Conservation (phyloP, 2,797 vertebrate genomes). For the Aplochiton taeniatus region DNA sequence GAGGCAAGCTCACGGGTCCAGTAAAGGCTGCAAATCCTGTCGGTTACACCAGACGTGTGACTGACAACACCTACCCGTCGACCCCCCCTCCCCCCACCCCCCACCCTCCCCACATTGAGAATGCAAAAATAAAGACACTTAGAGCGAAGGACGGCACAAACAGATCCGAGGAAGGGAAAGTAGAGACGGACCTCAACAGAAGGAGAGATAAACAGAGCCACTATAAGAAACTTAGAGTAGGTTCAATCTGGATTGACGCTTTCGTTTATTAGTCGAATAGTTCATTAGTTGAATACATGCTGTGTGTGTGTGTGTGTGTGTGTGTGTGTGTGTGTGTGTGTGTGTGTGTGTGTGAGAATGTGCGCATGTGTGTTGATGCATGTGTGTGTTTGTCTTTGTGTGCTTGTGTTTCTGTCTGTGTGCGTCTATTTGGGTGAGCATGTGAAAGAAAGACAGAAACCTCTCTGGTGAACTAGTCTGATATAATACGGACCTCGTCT, state of each 20-base stretch:
- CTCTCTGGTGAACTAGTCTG: not conserved
- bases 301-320: not conserved
- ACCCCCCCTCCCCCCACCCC: not conserved
- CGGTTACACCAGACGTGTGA: no score
- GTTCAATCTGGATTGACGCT: constrained; percentile 42
- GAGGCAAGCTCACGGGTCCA: no score
- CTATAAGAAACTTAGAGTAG: constrained; percentile 55
- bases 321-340: not conserved
- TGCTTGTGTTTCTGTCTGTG: no score
- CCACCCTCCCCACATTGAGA: not conserved
- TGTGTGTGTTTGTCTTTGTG: not conserved
- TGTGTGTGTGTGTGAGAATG: no score
- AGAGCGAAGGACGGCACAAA: constrained; percentile 15
- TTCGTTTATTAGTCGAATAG: constrained; percentile 34
- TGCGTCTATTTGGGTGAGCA: no score
- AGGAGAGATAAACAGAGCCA: constrained; percentile 26
- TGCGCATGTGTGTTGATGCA: no score
- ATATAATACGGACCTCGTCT: constrained; percentile 28
- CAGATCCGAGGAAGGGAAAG: constrained; percentile 1
- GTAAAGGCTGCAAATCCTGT: no score
- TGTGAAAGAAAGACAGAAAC: no score
- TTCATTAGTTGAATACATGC: no score
- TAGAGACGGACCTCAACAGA: constrained; percentile 47
- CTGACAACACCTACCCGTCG: not conserved
- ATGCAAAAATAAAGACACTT: constrained; percentile 2